phyloP scores from a whole-genome alignment of 2,888 invertebrate species.

The Leucophenga montana region DNA sequence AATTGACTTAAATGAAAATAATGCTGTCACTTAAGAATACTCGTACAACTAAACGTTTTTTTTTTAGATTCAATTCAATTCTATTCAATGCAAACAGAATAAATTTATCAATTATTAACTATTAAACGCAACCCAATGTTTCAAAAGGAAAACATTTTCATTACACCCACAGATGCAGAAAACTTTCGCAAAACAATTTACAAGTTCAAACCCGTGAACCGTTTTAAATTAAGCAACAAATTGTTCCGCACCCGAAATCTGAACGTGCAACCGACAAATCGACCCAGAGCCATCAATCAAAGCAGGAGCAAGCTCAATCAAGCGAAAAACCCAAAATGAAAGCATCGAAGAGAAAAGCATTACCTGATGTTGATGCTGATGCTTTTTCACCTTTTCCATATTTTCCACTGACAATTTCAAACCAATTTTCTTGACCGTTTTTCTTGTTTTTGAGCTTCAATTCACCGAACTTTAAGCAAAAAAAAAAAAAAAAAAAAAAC shows the following conservation, averaged over 20 bases:
- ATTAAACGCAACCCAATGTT: too few species aligned
- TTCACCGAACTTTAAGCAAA: not conserved
- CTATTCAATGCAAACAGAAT: too few species aligned
- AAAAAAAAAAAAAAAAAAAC: not conserved
- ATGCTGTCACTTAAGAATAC: too few species aligned
- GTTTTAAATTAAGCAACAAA: conserved; percentile 12
- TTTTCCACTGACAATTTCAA: not conserved
- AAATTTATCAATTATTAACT: too few species aligned
- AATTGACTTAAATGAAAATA: too few species aligned
- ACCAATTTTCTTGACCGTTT: conserved; percentile 1
- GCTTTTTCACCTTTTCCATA: not conserved
- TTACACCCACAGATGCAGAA: conserved; percentile 22
- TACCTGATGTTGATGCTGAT: not conserved
- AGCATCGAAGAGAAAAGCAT: not conserved
- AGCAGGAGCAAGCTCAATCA: conserved; percentile 53
- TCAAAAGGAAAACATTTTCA: too few species aligned
- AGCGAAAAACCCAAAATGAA: conserved; percentile 47
- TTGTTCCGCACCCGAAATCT: not conserved
- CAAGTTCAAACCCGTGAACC: conserved; percentile 17
- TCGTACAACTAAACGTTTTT: too few species aligned
- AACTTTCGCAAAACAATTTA: not conserved
- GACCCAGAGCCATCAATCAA: conserved; percentile 20
- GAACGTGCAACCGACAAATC: not conserved
- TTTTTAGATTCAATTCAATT: too few species aligned
- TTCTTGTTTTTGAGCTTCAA: too few species aligned